phyloP scores from a whole-genome alignment of 2,888 invertebrate species.

The Candidula unifasciata region DNA sequence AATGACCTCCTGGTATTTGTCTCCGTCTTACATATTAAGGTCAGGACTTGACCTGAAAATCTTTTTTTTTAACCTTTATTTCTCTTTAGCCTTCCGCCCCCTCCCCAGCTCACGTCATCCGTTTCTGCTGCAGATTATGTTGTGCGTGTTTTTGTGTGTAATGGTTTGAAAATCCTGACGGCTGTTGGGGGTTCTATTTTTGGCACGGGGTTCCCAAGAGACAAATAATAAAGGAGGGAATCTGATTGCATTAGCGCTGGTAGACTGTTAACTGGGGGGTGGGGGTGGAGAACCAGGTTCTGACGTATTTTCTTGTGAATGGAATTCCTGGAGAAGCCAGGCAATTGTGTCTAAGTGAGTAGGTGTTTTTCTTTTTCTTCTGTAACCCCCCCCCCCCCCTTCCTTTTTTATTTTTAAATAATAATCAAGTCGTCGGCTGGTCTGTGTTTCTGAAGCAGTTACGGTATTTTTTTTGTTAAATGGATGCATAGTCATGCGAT shows the following conservation, averaged over 20 bases:
- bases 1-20: constrained; percentile 30
- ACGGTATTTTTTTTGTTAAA: no score
- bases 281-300: neutral
- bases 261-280: neutral
- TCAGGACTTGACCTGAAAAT: constrained; percentile 27
- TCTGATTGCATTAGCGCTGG: neutral
- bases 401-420: no score
- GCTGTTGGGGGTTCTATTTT: no score
- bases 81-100: neutral
- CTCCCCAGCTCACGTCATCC: neutral
- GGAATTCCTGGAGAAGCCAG: neutral
- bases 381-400: no score
- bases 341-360: no score
- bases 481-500: no score
- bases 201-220: neutral
- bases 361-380: no score
- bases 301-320: neutral
- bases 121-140: no score
- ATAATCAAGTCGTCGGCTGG: no score
- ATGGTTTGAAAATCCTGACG: no score
- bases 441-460: no score
- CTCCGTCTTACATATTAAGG: constrained; percentile 16
- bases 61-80: constrained; percentile 4
- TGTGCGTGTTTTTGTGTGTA: no score
- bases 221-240: neutral